Percentiles rank a stretch among this genome's conserved stretches.
These are phyloP conservation scores for Callipepla californica DNA, from an alignment of 2,113 vertebrate species.

Conservation along the genomic window DNA sequence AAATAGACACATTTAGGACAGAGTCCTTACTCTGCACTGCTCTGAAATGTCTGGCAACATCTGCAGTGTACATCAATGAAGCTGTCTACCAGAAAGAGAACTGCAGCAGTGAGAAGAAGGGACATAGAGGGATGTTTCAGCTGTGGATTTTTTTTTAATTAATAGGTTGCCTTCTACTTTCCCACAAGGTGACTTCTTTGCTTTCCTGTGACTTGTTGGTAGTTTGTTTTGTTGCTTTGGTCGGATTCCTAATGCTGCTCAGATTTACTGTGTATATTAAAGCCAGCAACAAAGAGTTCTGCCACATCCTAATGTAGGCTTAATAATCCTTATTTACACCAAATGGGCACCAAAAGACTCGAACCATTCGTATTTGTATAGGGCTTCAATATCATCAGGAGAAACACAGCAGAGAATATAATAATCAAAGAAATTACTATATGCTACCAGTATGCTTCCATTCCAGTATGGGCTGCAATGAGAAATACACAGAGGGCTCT, in stretches of 20 bases:
- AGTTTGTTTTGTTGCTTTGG: neutral
- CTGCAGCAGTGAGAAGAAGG: neutral
- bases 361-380: neutral
- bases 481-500: neutral
- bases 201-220: neutral
- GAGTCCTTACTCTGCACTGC: neutral
- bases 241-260: neutral
- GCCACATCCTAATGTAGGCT: neutral
- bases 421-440: neutral
- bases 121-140: neutral
- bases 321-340: constrained; percentile 10
- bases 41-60: neutral
- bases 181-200: neutral
- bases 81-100: neutral
- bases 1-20: neutral
- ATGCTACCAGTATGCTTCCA: neutral
- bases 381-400: neutral
- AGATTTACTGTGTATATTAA: neutral
- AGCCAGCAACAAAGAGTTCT: constrained; percentile 10
- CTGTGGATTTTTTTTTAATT: neutral
- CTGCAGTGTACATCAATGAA: neutral
- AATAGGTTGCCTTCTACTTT: neutral
- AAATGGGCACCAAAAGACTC: neutral
- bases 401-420: neutral
- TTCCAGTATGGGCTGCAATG: neutral